These are phyloP conservation scores for Acrobasis suavella DNA, from an alignment of 2,888 invertebrate species.

Conservation along the genomic window DNA sequence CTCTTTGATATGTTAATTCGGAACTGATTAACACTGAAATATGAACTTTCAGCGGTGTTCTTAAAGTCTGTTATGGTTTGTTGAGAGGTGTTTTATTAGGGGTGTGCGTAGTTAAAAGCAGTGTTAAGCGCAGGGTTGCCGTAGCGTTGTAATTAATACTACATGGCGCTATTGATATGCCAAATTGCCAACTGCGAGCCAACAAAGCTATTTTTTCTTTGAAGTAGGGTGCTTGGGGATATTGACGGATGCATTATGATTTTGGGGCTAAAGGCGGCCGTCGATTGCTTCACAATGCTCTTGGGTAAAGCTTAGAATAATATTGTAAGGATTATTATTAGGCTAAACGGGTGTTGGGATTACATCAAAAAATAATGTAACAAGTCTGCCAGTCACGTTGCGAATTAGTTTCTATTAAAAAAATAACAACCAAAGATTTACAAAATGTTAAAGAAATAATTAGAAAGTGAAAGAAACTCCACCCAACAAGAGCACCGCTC, in stretches of 20 bases:
- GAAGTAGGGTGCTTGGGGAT: conserved; percentile 29
- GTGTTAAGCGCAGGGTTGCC: conserved; percentile 62
- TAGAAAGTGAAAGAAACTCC: too few relatives aligned
- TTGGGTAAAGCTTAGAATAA: conserved; percentile 15
- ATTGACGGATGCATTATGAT: conserved; percentile 19
- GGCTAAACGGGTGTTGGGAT: conserved; percentile 1
- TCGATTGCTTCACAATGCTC: conserved; percentile 15
- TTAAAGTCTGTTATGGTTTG: conserved; percentile 40
- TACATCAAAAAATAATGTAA: neutral
- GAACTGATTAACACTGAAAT: conserved; percentile 36
- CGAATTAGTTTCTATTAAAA: neutral
- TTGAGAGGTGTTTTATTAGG: conserved; percentile 46
- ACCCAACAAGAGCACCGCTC: too few relatives aligned
- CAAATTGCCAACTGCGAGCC: conserved; percentile 63
- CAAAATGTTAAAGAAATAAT: too few relatives aligned
- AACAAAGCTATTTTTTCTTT: conserved; percentile 47
- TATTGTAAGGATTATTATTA: conserved; percentile 11
- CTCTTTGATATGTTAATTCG: conserved; percentile 66
- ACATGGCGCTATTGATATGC: conserved; percentile 72
- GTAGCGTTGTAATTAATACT: conserved; percentile 78
- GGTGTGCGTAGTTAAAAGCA: conserved; percentile 67
- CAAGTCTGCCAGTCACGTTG: neutral
- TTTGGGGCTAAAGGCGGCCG: conserved; percentile 11
- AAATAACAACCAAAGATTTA: too few relatives aligned
- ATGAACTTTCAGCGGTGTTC: conserved; percentile 32